phyloP scores from a whole-genome alignment of 2,113 vertebrate genomes.

The Nothocercus nigrocapillus region DNA sequence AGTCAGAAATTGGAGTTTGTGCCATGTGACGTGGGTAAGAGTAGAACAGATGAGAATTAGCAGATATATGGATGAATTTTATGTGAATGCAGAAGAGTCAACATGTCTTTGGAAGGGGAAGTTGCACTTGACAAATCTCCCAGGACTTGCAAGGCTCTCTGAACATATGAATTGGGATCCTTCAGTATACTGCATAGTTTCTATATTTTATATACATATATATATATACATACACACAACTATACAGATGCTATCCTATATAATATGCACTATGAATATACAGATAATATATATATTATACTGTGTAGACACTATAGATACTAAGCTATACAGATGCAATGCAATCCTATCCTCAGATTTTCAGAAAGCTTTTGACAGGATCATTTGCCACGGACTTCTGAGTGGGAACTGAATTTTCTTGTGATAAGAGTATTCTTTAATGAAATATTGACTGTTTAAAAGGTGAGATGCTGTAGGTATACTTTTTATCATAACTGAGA shows the following conservation, averaged over 20 bases:
- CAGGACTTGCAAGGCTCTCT: not conserved
- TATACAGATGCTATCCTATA: no score
- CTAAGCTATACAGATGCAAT: no score
- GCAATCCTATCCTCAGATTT: not conserved
- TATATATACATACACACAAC: no score
- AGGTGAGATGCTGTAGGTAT: not conserved
- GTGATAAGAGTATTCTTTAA: not conserved
- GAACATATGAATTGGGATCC: not conserved
- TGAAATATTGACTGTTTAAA: not conserved
- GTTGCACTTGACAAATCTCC: not conserved
- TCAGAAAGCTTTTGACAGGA: not conserved
- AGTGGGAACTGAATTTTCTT: not conserved
- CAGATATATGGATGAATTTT: not conserved
- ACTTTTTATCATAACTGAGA: accelerated
- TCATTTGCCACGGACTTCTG: not conserved
- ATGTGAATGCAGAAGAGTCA: not conserved
- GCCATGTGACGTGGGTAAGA: not conserved
- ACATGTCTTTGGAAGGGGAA: not conserved
- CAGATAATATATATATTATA: no score
- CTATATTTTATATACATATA: no score
- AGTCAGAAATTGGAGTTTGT: not conserved
- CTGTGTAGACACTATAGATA: no score
- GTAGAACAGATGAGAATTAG: not conserved
- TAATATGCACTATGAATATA: no score
- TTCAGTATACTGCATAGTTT: not conserved